Base-by-base conservation (phyloP, 2,113 vertebrate species). In the Apteryx owenii region DNA sequence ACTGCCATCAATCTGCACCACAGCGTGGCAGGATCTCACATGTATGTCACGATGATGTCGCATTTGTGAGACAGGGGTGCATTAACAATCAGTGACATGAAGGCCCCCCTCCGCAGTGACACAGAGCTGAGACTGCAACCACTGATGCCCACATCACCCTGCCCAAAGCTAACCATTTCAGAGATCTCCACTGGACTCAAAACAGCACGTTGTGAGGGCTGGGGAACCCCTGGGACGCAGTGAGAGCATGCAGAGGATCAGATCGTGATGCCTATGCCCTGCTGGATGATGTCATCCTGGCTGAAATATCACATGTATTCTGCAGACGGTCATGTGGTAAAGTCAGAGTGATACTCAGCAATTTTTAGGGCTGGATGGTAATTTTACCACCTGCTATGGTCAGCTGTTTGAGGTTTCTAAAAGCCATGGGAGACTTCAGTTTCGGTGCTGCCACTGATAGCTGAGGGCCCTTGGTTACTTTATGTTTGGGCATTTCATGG, bases 81-180 rank as follows among this genome's bases (percentile, higher is more conserved):
- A 25, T n/a, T 48, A 58, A 75, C 46, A 61, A 46, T 12, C 0
- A 0, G 28, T 3, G 51, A 36, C 33, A 61, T 0, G 1, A n/a
- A 72, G n/a, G 29, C 29, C 71, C 31, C 20, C 68, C 20, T 14
- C 14, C 56, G 10, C 12, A 28, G n/a, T 12, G 8, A 28, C 25
- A 36, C 20, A 71, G 33, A 8, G 18, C 44, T 3, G 21, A 66
- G 10, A 7, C 44, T 48, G 44, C 19, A 33, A 10, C 29, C 68
- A 48, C 68, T 70, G 23, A 26, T 9, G 11, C 11, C 40, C 21
- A 4, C 8, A 9, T 21, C 86, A 44, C 23, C 23, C 20, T 48
- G 42, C 79, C 20, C 29, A 51, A 58, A 88, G 13, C 12, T 13
- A 6, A 9, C 8, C n/a, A 9, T n/a, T 82, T 65, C 0, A 1